Conservation (phyloP, 2,888 invertebrate species). For the Stenichneumon culpator region DNA sequence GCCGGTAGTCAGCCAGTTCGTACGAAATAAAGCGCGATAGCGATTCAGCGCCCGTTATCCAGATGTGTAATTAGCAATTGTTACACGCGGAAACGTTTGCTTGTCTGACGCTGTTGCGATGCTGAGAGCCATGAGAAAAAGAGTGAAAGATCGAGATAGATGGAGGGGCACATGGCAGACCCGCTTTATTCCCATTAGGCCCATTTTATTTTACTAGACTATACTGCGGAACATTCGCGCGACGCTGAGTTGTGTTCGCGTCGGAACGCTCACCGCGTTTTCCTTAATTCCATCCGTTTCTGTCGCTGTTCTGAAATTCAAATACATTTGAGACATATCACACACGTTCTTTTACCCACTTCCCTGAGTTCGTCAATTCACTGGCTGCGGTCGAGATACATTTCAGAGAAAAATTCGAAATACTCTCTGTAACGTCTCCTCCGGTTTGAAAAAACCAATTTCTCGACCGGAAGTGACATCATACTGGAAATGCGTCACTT, state of each 20-base stretch:
- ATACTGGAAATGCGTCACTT: no score
- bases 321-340: no score
- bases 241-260: slow-evolving; percentile 32
- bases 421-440: no score
- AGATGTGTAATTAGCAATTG: slow-evolving; percentile 70
- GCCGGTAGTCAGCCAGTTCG: background rate
- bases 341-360: no score
- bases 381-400: no score
- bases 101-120: slow-evolving; percentile 14
- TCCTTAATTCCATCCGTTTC: no score
- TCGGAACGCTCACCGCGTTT: background rate
- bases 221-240: no score
- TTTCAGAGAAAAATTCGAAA: no score
- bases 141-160: slow-evolving; percentile 19
- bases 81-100: slow-evolving; percentile 68
- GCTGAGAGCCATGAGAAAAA: slow-evolving; percentile 24
- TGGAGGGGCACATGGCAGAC: slow-evolving; percentile 19
- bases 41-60: slow-evolving; percentile 62
- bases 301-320: no score
- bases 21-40: slow-evolving; percentile 49
- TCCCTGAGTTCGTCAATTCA: no score
- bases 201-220: slow-evolving; percentile 48
- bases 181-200: slow-evolving; percentile 55
- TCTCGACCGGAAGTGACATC: no score
- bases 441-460: no score